phyloP scores from a whole-genome alignment of 2,888 invertebrate genomes.

The Rhaphigaster nebulosa region DNA sequence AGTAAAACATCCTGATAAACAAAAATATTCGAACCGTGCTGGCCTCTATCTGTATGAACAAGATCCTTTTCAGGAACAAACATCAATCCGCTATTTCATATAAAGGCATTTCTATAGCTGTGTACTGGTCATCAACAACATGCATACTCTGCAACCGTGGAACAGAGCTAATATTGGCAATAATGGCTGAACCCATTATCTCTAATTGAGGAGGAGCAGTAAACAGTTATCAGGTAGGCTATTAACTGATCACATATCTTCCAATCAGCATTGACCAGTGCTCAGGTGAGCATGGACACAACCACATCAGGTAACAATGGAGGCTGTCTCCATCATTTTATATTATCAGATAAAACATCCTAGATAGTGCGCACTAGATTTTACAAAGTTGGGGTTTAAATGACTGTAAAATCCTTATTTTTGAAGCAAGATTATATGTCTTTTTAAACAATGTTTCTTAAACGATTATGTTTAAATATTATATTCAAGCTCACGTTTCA shows the following conservation, averaged over 20 bases:
- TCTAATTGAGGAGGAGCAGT: neutral
- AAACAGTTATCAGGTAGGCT: slow-evolving; percentile 9
- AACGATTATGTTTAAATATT: too few species aligned
- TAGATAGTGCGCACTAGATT: too few species aligned
- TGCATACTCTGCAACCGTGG: neutral
- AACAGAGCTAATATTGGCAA: neutral
- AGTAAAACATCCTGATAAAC: neutral
- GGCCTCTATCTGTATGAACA: neutral
- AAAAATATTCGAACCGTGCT: neutral
- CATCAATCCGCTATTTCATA: neutral
- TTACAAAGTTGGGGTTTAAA: too few species aligned
- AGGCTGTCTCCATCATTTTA: neutral
- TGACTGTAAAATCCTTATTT: too few species aligned
- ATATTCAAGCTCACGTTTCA: too few species aligned
- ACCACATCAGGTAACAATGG: neutral
- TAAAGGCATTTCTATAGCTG: neutral
- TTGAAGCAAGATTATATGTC: too few species aligned
- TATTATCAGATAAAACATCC: too few species aligned
- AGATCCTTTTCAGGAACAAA: neutral
- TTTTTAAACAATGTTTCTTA: too few species aligned
- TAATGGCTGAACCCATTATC: neutral
- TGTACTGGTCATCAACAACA: neutral
- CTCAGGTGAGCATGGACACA: neutral
- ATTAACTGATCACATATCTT: neutral
- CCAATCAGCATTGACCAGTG: neutral